Percentiles rank a stretch among this genome's conserved stretches.
phyloP scores from a whole-genome alignment of 2,888 invertebrate genomes.

The Shargacucullia verbasci region DNA sequence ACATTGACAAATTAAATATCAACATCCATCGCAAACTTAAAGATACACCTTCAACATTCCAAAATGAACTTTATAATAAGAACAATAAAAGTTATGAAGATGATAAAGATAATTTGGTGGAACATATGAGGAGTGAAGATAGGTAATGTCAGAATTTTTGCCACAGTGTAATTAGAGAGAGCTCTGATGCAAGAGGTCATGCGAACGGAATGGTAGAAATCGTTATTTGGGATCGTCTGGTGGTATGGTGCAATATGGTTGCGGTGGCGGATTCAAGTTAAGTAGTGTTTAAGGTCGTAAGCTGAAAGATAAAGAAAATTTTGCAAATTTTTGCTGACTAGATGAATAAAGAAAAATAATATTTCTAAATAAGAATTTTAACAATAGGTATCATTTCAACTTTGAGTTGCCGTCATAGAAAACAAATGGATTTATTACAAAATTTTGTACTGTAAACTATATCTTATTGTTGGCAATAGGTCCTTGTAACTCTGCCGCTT shows the following conservation, averaged over 20 bases:
- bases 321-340: background rate
- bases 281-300: conserved; percentile 3
- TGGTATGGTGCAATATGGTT: conserved; percentile 46
- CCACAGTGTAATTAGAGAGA: conserved; percentile 83
- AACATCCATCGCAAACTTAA: conserved; percentile 59
- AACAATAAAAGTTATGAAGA: conserved; percentile 38
- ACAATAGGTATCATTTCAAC: too few species aligned
- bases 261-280: conserved; percentile 18
- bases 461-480: too few species aligned
- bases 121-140: conserved; percentile 64
- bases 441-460: too few species aligned
- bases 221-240: conserved; percentile 61
- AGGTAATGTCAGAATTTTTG: conserved; percentile 80
- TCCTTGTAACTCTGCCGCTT: too few species aligned
- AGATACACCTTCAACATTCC: background rate
- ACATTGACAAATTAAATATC: conserved; percentile 88
- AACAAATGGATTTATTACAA: too few species aligned
- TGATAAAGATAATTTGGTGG: conserved; percentile 59
- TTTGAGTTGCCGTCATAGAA: too few species aligned
- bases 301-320: background rate
- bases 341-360: background rate
- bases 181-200: conserved; percentile 81
- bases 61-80: conserved; percentile 50
- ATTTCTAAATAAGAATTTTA: too few species aligned
- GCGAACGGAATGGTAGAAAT: conserved; percentile 83